phyloP scores from a whole-genome alignment of 2,113 vertebrate species.

The Megaceryle maxima region DNA sequence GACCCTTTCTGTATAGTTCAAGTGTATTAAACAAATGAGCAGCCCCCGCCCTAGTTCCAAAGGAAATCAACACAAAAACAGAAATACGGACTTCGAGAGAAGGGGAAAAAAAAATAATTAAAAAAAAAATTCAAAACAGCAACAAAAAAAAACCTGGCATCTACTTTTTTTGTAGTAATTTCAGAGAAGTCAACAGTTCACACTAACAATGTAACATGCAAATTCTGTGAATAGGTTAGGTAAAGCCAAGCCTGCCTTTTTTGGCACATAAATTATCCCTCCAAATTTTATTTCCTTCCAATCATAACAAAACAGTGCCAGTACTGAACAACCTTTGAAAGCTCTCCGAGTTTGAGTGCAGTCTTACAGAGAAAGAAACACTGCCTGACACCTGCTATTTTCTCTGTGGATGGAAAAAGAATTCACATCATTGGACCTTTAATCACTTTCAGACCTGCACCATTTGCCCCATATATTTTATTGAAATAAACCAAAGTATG shows the following conservation, averaged over 20 bases:
- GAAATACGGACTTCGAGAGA: not conserved
- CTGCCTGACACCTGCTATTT: not conserved
- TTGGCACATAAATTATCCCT: not conserved
- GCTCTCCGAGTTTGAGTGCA: not conserved
- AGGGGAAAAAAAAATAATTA: not conserved
- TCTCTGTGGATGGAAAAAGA: not conserved
- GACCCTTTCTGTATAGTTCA: not conserved
- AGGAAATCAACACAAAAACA: not conserved
- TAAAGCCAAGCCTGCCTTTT: not conserved
- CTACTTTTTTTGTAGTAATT: not conserved
- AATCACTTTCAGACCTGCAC: not conserved
- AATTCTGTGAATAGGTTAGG: not conserved
- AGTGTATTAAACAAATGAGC: not conserved
- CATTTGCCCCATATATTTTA: not conserved
- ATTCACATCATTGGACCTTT: not conserved
- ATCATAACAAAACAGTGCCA: not conserved
- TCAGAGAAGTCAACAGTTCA: not conserved
- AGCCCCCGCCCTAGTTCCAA: not conserved
- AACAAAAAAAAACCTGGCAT: not conserved
- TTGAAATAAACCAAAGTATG: not conserved
- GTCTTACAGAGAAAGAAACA: not conserved
- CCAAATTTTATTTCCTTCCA: constrained; percentile 14
- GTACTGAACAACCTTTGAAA: not conserved
- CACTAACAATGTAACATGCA: not conserved
- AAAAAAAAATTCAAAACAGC: not conserved